Conservation (phyloP, 2,888 invertebrate species). For the Cephonodes hylas region DNA sequence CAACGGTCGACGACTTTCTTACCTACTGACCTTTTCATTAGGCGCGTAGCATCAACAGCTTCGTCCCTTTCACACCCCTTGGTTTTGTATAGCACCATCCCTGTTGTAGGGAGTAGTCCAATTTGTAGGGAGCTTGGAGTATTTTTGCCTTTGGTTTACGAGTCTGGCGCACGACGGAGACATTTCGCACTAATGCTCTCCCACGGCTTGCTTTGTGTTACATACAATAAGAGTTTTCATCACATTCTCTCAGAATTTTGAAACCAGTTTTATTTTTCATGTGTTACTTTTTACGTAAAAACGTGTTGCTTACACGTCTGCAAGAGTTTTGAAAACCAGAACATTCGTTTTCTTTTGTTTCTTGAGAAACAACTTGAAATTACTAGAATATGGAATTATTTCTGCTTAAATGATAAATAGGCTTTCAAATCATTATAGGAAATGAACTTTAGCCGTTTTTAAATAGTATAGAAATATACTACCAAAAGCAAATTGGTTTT, state of each 20-base stretch:
- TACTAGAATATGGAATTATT: no score
- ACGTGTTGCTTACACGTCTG: no score
- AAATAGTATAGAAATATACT: no score
- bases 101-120: neutral
- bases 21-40: conserved; percentile 45
- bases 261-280: neutral
- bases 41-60: neutral
- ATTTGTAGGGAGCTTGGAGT: conserved; percentile 1
- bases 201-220: neutral
- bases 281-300: neutral
- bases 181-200: neutral
- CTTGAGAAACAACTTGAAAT: no score
- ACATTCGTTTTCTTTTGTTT: no score
- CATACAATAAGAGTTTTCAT: neutral
- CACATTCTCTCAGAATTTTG: neutral
- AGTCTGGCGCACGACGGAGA: neutral
- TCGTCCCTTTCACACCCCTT: neutral
- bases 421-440: no score
- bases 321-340: no score
- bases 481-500: no score
- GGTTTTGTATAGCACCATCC: neutral
- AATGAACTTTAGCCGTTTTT: no score
- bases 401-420: no score
- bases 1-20: conserved; percentile 51
- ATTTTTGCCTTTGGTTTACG: neutral